Evolutionary conservation across 2,113 vertebrate genomes (phyloP), one percentile per base, ranked within the genome.

Genomic region (Entomyzon cyanotis): DNA sequence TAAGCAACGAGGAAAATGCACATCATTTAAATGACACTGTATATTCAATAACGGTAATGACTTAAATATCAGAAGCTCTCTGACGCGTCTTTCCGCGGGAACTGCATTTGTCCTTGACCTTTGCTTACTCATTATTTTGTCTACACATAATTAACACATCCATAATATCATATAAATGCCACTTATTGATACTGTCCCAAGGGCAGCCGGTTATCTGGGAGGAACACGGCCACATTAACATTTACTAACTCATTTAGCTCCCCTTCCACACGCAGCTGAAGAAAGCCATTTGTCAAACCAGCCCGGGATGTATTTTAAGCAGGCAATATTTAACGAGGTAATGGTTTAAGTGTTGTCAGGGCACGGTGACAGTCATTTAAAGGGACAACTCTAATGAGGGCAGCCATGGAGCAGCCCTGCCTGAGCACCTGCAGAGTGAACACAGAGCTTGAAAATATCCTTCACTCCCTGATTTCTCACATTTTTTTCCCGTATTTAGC

Each of bases 231-330:
- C 56, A 74, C 79, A 96, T 97, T 97, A 97, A 95, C 94, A 97
- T 97, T 97, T 95, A 53, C 84, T 70, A 84, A 97, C 87, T 95
- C 93, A 97, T 95, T 97, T 95, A 96, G 90, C 92, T 93, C 74
- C 63, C 49, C 79, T 84, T 42, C 59, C 25, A 24, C 86, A 70
- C 93, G 75, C 87, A 85, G 87, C 67, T 92, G 83, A 84, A 69
- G 74, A 91, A 84, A 94, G 58, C 42, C 79, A 89, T 94, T 97
- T 95, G 90, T 94, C 95, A 96, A 77, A 67, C 12, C 79, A 33
- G 30, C 42, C 44, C 62, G 86, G 68, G 84, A 80, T 60, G 90
- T 90, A 44, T 75, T 94, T 88, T 83, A 90, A 96, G 46, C 64
- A 58, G 87, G 59, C 79, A 46, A 64, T 78, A 77, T 70, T 87